Base-by-base conservation (phyloP, 2,113 vertebrate genomes). In the Daubentonia madagascariensis region DNA sequence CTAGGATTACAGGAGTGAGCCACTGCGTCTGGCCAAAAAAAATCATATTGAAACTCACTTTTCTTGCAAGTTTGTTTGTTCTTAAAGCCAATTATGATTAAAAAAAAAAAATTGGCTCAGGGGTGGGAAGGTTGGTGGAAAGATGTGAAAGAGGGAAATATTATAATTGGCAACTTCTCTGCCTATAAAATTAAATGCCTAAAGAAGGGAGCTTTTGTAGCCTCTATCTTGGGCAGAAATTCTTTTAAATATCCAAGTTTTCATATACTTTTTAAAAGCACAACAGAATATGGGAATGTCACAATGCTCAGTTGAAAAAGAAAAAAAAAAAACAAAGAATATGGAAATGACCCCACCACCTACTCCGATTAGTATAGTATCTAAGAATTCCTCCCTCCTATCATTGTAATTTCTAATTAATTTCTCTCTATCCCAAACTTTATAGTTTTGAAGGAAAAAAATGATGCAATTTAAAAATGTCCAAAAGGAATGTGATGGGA, bases 261-360 rank as follows among this genome's bases (percentile, higher is more conserved):
- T 22, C 32, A 67, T 65, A 45, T 92, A 73, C 23, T 86, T 92
- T 91, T 85, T 43, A 17, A 87, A 96, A 96, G 85, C 14, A 89
- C 37, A 83, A 35, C 40, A 52, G 68, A 86, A 61, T 70, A 86
- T 43, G 43, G 68, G 43, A 61, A n/a, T n/a, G n/a, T n/a, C n/a
- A n/a, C n/a, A n/a, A n/a, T n/a, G n/a, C n/a, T n/a, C n/a, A n/a
- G n/a, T n/a, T n/a, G n/a, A 50, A 50, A 50, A 50, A 50, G 17
- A 52, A 52, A 52, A 52, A 52, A 16, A 52, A 52, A 52, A 52
- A 14, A n/a, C n/a, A n/a, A n/a, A n/a, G n/a, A n/a, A n/a, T n/a
- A n/a, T n/a, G n/a, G n/a, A n/a, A n/a, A n/a, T n/a, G n/a, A n/a
- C n/a, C n/a, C 54, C 59, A 72, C 48, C 48, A 91, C 48, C n/a